Evolutionary conservation across 1,140 invertebrate species (phyloP), one percentile per base, ranked within the genome.

Genomic region (Halesus radiatus): DNA sequence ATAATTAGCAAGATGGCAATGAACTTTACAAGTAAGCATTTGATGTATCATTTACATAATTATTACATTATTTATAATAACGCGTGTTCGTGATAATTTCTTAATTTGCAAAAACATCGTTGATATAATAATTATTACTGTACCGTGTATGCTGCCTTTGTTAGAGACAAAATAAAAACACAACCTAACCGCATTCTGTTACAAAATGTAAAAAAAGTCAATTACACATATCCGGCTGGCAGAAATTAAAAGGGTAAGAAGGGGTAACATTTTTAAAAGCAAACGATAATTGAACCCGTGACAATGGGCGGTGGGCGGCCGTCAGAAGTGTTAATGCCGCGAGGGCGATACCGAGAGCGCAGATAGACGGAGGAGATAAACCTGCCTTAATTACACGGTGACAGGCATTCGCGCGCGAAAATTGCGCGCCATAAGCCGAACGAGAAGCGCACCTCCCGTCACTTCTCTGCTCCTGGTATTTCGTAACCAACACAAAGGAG

Each of bases 321-420:
- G 29, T 53, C 77, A 81, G 68, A 60, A 74, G 78, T 79, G 78
- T 79, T 81, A 75, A 81, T 81, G 20, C 76, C 68, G 20, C 66
- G 29, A 79, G 80, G 76, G 76, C 66, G 76, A 78, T 77, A 78
- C 66, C 68, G 64, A 54, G 76, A 50, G 22, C 62, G n/a, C 58
- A 80, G 81, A 83, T 83, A 80, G 79, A 80, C 78, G 66, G 74
- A 62, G 29, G 77, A 78, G 82, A 83, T 83, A 83, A 83, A 83
- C 80, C 82, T 76, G 82, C 82, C 80, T 83, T 83, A 83, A 83
- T 83, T 83, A 83, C 82, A 79, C 82, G 75, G 77, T 80, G 82
- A 83, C 82, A 83, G 82, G 82, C 80, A 74, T 81, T 83, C 79
- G 73, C 76, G 70, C 81, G 82, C 79, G 79, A 83, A 83, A 80